A percentile compares a stretch with the other conserved stretches of the same genome.
Evolutionary conservation across 2,888 invertebrate species (phyloP).

Genomic region (Melinopterus prodromus): DNA sequence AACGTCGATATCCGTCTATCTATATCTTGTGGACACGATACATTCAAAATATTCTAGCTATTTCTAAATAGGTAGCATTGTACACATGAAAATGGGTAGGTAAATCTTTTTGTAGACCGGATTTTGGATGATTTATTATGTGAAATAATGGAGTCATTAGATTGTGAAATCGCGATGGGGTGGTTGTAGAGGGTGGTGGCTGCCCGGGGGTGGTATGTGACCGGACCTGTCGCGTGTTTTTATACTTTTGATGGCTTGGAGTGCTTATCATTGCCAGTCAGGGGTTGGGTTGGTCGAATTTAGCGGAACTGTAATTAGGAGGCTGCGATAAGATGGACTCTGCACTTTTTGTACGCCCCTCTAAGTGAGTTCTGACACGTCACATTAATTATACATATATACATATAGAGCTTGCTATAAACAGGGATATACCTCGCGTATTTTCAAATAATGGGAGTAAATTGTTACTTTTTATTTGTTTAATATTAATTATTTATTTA

Average conservation of each 20-base stretch:
- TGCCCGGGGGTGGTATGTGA: conserved; percentile 6
- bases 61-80: no score
- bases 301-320: conserved; percentile 43
- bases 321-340: conserved; percentile 44
- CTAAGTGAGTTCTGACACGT: conserved; percentile 43
- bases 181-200: conserved; percentile 5
- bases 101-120: neutral
- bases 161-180: neutral
- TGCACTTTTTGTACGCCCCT: conserved; percentile 43
- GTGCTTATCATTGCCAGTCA: conserved; percentile 41
- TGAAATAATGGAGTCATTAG: conserved; percentile 25
- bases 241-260: conserved; percentile 42
- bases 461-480: no score
- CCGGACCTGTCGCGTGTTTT: conserved; percentile 40
- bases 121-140: conserved; percentile 20
- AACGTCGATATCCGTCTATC: neutral
- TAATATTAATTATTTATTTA: no score
- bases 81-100: no score
- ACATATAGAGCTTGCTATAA: conserved; percentile 9
- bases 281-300: conserved; percentile 34
- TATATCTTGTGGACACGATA: neutral
- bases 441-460: neutral
- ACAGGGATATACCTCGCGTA: neutral
- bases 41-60: neutral
- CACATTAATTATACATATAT: conserved; percentile 41